phyloP scores from a whole-genome alignment of 2,113 vertebrate genomes.

The Engraulis encrasicolus region DNA sequence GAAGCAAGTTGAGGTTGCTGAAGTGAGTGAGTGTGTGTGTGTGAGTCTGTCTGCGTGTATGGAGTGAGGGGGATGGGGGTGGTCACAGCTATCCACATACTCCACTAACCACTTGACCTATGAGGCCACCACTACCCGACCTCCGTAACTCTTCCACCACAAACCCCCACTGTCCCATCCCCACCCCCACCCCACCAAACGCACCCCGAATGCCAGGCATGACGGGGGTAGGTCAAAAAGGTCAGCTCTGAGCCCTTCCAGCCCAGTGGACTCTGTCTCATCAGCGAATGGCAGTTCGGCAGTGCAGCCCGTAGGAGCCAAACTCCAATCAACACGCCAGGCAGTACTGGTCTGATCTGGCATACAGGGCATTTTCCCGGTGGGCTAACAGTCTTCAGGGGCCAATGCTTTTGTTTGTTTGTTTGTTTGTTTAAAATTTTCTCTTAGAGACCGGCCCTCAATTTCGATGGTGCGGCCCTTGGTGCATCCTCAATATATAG shows the following conservation, averaged over 20 bases:
- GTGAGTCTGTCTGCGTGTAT: too few species aligned
- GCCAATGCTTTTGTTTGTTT: too few species aligned
- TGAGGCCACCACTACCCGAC: constrained; percentile 30
- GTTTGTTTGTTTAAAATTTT: too few species aligned
- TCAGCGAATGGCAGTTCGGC: not conserved
- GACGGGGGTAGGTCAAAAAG: constrained; percentile 24
- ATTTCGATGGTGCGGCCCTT: too few species aligned
- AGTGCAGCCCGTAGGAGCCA: not conserved
- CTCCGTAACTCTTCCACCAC: constrained; percentile 27
- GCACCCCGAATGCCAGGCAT: not conserved
- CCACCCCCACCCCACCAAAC: not conserved
- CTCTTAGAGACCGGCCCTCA: too few species aligned
- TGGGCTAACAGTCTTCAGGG: too few species aligned
- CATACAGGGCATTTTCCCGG: too few species aligned
- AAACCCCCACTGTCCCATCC: too few species aligned
- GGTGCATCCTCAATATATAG: too few species aligned
- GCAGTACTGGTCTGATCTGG: too few species aligned
- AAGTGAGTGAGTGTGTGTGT: too few species aligned
- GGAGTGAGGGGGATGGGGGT: not conserved
- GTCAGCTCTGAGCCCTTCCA: constrained; percentile 39
- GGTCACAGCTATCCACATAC: constrained; percentile 29
- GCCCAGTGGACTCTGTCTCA: constrained; percentile 24
- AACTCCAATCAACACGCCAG: not conserved
- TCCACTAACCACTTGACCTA: constrained; percentile 36
- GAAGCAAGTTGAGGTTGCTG: too few species aligned